Evolutionary conservation across 30 jellyfish, hydroid and myxozoan genomes (phyloP).

Genomic region (Morbakka virulenta): DNA sequence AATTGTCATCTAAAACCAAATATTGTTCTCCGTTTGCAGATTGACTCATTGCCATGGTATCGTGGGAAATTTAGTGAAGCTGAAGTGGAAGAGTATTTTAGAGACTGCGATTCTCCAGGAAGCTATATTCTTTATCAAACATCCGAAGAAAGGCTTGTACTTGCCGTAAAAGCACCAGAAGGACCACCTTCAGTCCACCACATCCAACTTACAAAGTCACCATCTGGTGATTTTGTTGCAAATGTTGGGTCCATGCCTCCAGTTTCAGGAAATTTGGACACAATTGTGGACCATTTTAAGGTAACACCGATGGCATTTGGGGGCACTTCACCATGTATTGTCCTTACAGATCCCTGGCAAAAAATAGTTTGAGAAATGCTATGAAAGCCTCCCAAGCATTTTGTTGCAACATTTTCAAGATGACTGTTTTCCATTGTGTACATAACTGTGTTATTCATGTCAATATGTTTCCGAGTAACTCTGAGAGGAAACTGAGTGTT

Average conservation of each 20-base stretch:
- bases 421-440: no score
- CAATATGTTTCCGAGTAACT: no score
- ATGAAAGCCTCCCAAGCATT: no score
- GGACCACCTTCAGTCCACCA: slow-evolving; percentile 62
- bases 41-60: slow-evolving; percentile 65
- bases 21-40: no score
- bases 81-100: slow-evolving; percentile 35
- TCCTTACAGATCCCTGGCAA: slow-evolving; percentile 74
- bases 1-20: no score
- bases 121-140: slow-evolving; percentile 53
- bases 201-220: slow-evolving; percentile 27
- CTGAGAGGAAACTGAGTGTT: not conserved
- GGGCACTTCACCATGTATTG: slow-evolving; percentile 57
- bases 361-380: not conserved
- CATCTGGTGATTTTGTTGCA: slow-evolving; percentile 58
- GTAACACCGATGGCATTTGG: slow-evolving; percentile 64
- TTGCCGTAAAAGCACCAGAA: slow-evolving; percentile 64
- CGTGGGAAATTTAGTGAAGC: slow-evolving; percentile 47
- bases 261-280: slow-evolving; percentile 38
- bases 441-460: no score
- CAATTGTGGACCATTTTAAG: slow-evolving; percentile 68
- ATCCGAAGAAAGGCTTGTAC: slow-evolving; percentile 15
- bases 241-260: slow-evolving; percentile 63
- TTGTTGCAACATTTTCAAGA: no score
- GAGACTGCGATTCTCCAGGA: slow-evolving; percentile 45